Conservation (phyloP, 2,888 invertebrate species). For the Perithous albicinctus region DNA sequence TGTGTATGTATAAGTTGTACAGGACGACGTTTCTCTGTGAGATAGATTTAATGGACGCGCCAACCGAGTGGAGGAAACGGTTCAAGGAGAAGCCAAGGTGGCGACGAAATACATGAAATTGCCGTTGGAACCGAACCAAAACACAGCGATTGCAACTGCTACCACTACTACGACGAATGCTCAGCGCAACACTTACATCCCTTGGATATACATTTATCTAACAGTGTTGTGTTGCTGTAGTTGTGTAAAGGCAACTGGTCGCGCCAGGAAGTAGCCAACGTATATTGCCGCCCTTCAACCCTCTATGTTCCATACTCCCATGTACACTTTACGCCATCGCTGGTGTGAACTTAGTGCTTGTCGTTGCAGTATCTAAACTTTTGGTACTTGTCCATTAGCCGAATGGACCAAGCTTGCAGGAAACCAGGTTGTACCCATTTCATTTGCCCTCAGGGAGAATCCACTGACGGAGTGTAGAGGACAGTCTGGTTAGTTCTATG, state of each 20-base stretch:
- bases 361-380: constrained; percentile 57
- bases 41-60: constrained; percentile 41
- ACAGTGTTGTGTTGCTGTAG: constrained; percentile 22
- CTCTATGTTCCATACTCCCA: constrained; percentile 2
- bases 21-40: constrained; percentile 28
- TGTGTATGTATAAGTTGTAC: not conserved
- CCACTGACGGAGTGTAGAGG: not conserved
- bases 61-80: constrained; percentile 39
- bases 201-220: constrained; percentile 28
- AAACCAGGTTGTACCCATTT: constrained; percentile 39
- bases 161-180: constrained; percentile 41
- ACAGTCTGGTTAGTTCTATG: constrained; percentile 4
- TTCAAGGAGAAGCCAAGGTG: constrained; percentile 53
- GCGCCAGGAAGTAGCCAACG: constrained; percentile 34
- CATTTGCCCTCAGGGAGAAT: constrained; percentile 32
- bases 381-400: constrained; percentile 60
- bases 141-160: constrained; percentile 34
- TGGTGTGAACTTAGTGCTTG: constrained; percentile 60
- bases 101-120: constrained; percentile 50
- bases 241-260: constrained; percentile 34
- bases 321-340: constrained; percentile 44
- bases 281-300: not conserved
- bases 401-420: constrained; percentile 33
- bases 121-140: constrained; percentile 67
- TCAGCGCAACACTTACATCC: constrained; percentile 21